Percentiles rank a stretch among this genome's conserved stretches.
Evolutionary conservation across 2,888 invertebrate species (phyloP).

Genomic region (Bugulina stolonifera): DNA sequence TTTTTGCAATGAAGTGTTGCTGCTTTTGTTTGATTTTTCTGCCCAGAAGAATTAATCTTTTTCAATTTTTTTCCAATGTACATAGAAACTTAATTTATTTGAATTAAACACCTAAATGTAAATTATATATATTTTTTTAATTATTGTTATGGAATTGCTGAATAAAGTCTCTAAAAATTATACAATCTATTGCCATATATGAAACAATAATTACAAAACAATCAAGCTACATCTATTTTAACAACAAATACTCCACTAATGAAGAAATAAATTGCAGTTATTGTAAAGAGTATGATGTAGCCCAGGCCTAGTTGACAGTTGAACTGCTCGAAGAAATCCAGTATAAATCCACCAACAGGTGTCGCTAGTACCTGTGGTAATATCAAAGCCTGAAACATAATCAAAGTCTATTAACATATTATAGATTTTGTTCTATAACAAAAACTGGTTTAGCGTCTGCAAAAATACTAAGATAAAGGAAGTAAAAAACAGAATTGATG

Average conservation of each 20-base stretch:
- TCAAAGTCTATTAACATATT: too few relatives aligned
- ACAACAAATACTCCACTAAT: slow-evolving; percentile 45
- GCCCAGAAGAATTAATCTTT: too few relatives aligned
- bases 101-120: too few relatives aligned
- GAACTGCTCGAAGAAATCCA: slow-evolving; percentile 48
- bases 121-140: too few relatives aligned
- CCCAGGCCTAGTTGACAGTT: slow-evolving; percentile 48
- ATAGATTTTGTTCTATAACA: too few relatives aligned
- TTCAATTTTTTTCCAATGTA: neutral
- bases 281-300: slow-evolving; percentile 46
- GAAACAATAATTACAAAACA: too few relatives aligned
- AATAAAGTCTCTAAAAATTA: too few relatives aligned
- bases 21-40: neutral
- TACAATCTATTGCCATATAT: too few relatives aligned
- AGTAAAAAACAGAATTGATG: too few relatives aligned
- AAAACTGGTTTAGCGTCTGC: too few relatives aligned
- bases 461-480: too few relatives aligned
- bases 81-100: neutral
- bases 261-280: slow-evolving; percentile 46
- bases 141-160: too few relatives aligned
- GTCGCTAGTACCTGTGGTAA: slow-evolving; percentile 50
- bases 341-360: slow-evolving; percentile 46
- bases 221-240: slow-evolving; percentile 34
- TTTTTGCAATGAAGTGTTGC: neutral
- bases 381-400: slow-evolving; percentile 38